Percentiles rank a stretch among this genome's conserved stretches.
Conservation (phyloP, 2,888 invertebrate species). For the Scaptomyza caliginosa region DNA sequence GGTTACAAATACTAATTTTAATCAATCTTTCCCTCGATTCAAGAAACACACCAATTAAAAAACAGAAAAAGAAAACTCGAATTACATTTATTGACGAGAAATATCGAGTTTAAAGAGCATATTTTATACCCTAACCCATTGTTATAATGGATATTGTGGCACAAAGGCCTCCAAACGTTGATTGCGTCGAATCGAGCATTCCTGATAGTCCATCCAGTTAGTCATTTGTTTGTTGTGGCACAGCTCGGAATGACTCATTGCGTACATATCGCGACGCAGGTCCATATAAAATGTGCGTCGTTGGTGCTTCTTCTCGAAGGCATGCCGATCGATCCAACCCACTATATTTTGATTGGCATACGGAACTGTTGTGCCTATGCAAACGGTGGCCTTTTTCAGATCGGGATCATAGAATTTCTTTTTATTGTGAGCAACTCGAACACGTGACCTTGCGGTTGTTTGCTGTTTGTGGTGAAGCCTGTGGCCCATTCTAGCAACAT, state of each 20-base stretch:
- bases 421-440: conserved; percentile 6
- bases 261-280: conserved; percentile 36
- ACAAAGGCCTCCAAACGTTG: conserved; percentile 43
- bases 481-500: conserved; percentile 5
- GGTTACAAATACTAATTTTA: no score
- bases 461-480: background rate
- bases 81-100: no score
- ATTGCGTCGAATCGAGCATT: conserved; percentile 49
- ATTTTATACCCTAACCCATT: background rate
- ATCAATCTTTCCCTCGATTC: no score
- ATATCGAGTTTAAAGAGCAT: no score
- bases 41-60: no score
- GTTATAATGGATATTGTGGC: conserved; percentile 44
- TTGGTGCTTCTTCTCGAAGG: background rate
- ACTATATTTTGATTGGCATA: conserved; percentile 21
- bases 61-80: no score
- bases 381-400: conserved; percentile 2
- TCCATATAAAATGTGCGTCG: conserved; percentile 10
- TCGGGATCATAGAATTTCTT: conserved; percentile 26
- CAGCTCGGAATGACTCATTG: conserved; percentile 22
- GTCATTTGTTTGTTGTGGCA: conserved; percentile 25
- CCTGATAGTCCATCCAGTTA: conserved; percentile 27
- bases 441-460: no score
- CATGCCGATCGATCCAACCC: conserved; percentile 30
- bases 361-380: conserved; percentile 28